These are phyloP conservation scores for Hydractinia echinata DNA, from an alignment of 30 jellyfish, hydroid and myxozoan species.

Conservation along the genomic window DNA sequence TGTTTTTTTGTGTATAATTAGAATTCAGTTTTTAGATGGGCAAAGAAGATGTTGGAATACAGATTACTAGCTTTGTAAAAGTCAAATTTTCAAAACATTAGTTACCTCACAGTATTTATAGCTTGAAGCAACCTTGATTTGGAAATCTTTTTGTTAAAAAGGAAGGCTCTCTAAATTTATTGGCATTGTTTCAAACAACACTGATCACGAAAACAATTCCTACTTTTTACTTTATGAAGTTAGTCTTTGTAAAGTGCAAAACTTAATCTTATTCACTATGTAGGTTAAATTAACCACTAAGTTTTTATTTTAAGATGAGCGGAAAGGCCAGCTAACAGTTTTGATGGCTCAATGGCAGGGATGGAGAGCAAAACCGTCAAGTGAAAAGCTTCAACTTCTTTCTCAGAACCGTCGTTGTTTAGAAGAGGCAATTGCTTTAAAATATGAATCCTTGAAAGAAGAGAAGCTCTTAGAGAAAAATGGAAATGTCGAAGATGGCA, in stretches of 20 bases:
- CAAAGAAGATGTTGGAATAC: too few relatives aligned
- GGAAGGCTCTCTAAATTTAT: background rate
- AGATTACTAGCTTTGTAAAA: too few relatives aligned
- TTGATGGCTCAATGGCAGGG: constrained; percentile 81
- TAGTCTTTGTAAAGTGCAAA: background rate
- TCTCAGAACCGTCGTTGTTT: constrained; percentile 56
- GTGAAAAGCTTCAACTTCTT: constrained; percentile 18
- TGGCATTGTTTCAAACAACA: background rate
- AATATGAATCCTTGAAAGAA: constrained; percentile 56
- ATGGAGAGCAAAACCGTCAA: constrained; percentile 41
- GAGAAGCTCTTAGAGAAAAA: constrained; percentile 25
- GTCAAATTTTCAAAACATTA: too few relatives aligned
- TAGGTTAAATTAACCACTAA: background rate
- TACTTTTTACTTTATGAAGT: background rate
- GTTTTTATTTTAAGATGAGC: constrained; percentile 52
- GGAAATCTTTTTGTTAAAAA: too few relatives aligned
- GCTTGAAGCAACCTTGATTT: too few relatives aligned
- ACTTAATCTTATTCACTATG: background rate
- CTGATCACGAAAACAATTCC: too few relatives aligned
- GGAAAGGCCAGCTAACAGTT: constrained; percentile 62
- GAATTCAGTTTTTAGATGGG: background rate
- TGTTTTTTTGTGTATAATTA: background rate
- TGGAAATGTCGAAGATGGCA: constrained; percentile 37
- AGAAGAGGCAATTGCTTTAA: constrained; percentile 81
- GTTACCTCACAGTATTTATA: too few relatives aligned